Base-by-base conservation (phyloP, 2,797 vertebrate species). In the Loris lydekkerianus region DNA sequence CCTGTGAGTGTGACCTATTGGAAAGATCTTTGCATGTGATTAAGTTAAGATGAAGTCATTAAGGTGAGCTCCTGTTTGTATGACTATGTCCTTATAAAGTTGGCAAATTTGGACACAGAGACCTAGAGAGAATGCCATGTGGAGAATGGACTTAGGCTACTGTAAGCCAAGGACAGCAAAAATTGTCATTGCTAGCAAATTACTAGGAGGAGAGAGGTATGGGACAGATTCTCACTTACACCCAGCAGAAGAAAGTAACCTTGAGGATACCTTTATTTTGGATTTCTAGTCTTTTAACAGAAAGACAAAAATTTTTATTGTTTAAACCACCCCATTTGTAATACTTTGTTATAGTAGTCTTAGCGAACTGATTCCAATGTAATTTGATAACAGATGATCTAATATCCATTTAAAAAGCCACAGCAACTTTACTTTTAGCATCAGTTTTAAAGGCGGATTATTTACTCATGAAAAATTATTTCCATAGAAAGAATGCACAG, bases 381-480 rank as follows among this genome's bases (percentile, higher is more conserved):
- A 89, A 81, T 70, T 94, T 14, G 60, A 17, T 53, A 91, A 46
- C 67, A 84, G 31, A 37, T 40, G 18, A 67, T 27, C 63, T 69
- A 70, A 60, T 49, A 70, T 7, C 37, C 27, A 23, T 65, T 85
- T 70, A 46, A 90, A 91, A 88, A 75, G 3, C 58, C n/a, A 27
- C 25, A 37, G 14, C 61, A 87, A 67, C 60, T 70, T 87, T 60
- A 56, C 29, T 78, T 80, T 70, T 34, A 29, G 20, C 61, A 7
- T 76, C 65, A 61, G 15, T 70, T 92, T 60, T 83, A 80, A 21
- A 60, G 29, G 61, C 18, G 61, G 31, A 61, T 56, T 34, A 88
- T 80, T 94, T 85, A 84, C 17, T 92, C 31, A 43, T 3, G n/a
- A 40, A 49, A 94, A 86, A 56, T 78, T 85, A 29, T 86, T 86